phyloP scores from a whole-genome alignment of 2,888 invertebrate species.

The Microplitis deprimator region DNA sequence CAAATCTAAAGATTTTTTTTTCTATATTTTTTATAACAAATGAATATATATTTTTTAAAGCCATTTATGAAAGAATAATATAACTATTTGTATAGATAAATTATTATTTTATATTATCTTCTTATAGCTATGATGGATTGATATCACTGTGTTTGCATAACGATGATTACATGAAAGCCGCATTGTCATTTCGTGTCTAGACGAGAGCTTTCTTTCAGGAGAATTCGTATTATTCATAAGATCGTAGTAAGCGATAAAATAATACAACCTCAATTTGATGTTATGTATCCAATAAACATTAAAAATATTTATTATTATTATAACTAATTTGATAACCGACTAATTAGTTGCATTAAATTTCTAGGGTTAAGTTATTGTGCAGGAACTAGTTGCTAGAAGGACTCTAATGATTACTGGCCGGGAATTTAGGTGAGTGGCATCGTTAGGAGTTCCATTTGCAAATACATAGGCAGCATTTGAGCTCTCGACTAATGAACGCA shows the following conservation, averaged over 20 bases:
- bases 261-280: constrained; percentile 16
- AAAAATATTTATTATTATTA: too few relatives aligned
- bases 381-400: constrained; percentile 8
- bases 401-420: constrained; percentile 18
- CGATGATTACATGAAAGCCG: constrained; percentile 28
- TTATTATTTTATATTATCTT: constrained; percentile 2
- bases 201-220: constrained; percentile 19
- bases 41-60: not conserved
- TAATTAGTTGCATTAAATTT: constrained; percentile 28
- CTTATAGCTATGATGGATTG: constrained; percentile 20
- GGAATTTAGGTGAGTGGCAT: constrained; percentile 32
- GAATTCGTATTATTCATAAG: constrained; percentile 35
- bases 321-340: not conserved
- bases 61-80: too few relatives aligned
- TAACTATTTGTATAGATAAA: too few relatives aligned
- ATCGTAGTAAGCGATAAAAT: constrained; percentile 28
- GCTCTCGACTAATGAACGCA: constrained; percentile 34
- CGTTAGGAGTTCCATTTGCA: constrained; percentile 35
- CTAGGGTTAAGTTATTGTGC: constrained; percentile 35
- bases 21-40: not conserved
- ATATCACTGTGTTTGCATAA: constrained; percentile 29
- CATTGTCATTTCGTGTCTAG: constrained; percentile 27
- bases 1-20: not conserved
- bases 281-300: too few relatives aligned
- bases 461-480: constrained; percentile 24